Evolutionary conservation across 2,797 vertebrate species (phyloP), one percentile per base, ranked within the genome.

Genomic region (Paramormyrops hopkinsi): DNA sequence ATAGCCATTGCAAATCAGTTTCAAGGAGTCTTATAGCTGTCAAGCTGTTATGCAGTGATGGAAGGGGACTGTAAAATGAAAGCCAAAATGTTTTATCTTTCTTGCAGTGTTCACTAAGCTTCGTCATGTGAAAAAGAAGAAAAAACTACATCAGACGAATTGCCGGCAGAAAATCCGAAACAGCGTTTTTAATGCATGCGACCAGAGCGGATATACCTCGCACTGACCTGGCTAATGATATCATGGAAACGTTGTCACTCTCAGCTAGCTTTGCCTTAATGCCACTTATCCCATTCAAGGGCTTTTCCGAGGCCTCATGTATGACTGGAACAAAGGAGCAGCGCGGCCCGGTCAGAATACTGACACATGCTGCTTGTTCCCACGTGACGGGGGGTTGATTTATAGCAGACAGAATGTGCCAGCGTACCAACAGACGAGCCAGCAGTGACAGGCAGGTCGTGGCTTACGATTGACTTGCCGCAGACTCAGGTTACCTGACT

Each of bases 401-500:
- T 41, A 41, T 76, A 76, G 69, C 29, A 14, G 17, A 76, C 69
- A 76, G 33, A 76, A 76, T 19, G 14, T 41, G 2, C 69, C 37
- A 79, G 73, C 37, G 0, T 44, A 19, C 73, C 41, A 19, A 41
- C 9, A 65, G 56, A 37, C 2, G 41, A 46, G 9, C 17, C 48
- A 41, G 17, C 56, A n/a, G 59, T 46, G 86, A 25, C 88, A 90
- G 88, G 87, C 89, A 90, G 87, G 83, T 90, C 79, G 62, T 85
- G 88, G 90, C 91, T 90, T 90, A 90, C 7, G 90, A 92, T 90
- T 91, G 91, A 91, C 91, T 89, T 89, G 90, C 90, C 89, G 91
- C 89, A 86, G 41, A 83, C 88, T 90, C 88, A 62, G 88, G n/a
- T 89, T 90, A 88, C 84, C 73, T 87, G 89, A 89, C 86, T 89